Percentiles rank a stretch among this genome's conserved stretches.
Conservation (phyloP, 2,113 vertebrate species). For the Ochotona curzoniae region DNA sequence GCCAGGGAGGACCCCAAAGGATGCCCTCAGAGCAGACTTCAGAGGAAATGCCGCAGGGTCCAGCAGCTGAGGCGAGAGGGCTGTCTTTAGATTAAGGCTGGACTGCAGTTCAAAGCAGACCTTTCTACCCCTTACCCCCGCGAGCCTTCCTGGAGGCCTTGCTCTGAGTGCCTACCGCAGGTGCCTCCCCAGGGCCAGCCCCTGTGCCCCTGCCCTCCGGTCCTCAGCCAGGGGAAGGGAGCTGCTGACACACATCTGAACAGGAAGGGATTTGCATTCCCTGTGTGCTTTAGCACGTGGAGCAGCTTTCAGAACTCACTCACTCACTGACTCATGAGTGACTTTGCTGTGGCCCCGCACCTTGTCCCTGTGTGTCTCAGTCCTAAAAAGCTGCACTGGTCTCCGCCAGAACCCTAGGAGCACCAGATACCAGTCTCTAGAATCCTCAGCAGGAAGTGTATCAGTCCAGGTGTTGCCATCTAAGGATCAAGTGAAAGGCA, state of each 20-base stretch:
- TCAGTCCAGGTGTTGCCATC: background rate
- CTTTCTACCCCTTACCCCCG: background rate
- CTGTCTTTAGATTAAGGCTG: background rate
- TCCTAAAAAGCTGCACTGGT: background rate
- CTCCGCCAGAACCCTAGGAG: background rate
- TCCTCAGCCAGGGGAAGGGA: background rate
- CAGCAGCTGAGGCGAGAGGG: background rate
- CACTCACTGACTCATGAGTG: no score
- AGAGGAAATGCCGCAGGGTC: background rate
- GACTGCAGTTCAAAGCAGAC: background rate
- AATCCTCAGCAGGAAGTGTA: background rate
- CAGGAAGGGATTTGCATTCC: background rate
- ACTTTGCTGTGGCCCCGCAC: no score
- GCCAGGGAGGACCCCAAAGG: background rate
- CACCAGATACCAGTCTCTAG: background rate
- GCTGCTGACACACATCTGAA: background rate
- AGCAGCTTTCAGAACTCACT: background rate
- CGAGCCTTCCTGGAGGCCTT: background rate
- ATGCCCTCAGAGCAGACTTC: background rate
- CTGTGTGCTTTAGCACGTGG: background rate
- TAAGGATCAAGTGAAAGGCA: background rate
- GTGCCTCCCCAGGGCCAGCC: background rate
- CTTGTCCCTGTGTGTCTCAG: background rate
- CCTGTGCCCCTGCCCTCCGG: background rate
- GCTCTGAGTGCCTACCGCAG: no score